Conservation (phyloP, 2,888 invertebrate species). For the Cabera pusaria region DNA sequence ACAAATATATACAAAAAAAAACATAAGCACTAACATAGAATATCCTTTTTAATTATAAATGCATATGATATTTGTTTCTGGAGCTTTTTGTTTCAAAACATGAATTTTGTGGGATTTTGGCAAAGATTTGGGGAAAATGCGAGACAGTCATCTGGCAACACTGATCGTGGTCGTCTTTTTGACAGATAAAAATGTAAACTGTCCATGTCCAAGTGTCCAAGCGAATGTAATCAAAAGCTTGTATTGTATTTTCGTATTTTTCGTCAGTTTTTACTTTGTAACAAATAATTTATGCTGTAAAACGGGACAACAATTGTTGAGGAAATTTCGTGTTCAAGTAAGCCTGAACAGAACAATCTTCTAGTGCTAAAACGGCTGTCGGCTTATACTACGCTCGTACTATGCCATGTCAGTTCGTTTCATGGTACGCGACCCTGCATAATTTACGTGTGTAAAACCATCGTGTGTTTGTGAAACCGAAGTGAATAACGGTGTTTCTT, state of each 20-base stretch:
- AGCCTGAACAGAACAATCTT: slow-evolving; percentile 1
- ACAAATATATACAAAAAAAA: no score
- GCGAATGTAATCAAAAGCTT: slow-evolving; percentile 53
- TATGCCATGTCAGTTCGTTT: slow-evolving; percentile 74
- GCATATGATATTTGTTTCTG: no score
- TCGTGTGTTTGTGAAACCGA: slow-evolving; percentile 54
- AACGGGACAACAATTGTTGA: slow-evolving; percentile 26
- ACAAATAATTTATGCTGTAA: no score
- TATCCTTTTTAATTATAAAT: no score
- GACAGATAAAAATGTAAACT: slow-evolving; percentile 44
- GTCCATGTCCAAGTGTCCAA: slow-evolving; percentile 54
- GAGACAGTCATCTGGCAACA: no score
- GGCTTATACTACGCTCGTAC: slow-evolving; percentile 57
- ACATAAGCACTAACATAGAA: no score
- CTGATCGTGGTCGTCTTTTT: slow-evolving; percentile 44
- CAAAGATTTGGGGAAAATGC: no score
- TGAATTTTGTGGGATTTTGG: no score
- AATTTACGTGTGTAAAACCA: slow-evolving; percentile 65
- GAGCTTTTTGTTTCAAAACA: no score
- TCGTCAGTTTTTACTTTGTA: no score
- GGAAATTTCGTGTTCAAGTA: slow-evolving; percentile 22
- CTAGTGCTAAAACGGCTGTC: slow-evolving; percentile 41
- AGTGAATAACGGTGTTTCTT: slow-evolving; percentile 58
- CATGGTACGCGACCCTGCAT: slow-evolving; percentile 69
- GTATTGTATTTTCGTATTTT: slow-evolving; percentile 53